These are phyloP conservation scores for Anthophora plumipes DNA, from an alignment of 2,888 invertebrate species.

Conservation along the genomic window DNA sequence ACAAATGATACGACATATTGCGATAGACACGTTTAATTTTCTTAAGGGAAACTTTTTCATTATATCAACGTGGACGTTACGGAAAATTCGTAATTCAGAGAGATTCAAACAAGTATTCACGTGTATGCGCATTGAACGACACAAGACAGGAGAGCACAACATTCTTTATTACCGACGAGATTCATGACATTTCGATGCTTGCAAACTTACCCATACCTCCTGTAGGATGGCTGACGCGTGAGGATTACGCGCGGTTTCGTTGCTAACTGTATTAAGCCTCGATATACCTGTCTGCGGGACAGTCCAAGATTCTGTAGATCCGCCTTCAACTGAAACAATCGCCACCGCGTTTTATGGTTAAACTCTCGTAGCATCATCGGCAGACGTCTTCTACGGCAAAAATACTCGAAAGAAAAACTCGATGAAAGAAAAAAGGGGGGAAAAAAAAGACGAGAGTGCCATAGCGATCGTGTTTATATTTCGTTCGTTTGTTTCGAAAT, in stretches of 20 bases:
- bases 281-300: constrained; percentile 38
- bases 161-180: too few species aligned
- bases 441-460: not conserved
- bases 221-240: not conserved
- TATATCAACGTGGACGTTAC: too few species aligned
- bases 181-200: not conserved
- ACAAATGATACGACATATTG: too few species aligned
- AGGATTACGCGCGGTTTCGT: constrained; percentile 58
- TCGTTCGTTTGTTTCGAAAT: constrained; percentile 14
- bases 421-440: not conserved
- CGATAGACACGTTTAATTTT: too few species aligned
- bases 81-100: too few species aligned
- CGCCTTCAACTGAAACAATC: constrained; percentile 67
- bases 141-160: too few species aligned
- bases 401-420: not conserved
- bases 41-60: too few species aligned
- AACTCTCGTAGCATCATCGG: constrained; percentile 9
- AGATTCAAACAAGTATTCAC: too few species aligned
- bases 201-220: constrained; percentile 32
- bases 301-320: constrained; percentile 59
- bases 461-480: not conserved
- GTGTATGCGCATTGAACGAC: too few species aligned
- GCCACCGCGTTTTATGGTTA: constrained; percentile 15
- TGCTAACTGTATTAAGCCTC: constrained; percentile 65
- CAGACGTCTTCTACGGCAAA: not conserved